phyloP scores from a whole-genome alignment of 1,140 invertebrate species.

The Portunus trituberculatus region DNA sequence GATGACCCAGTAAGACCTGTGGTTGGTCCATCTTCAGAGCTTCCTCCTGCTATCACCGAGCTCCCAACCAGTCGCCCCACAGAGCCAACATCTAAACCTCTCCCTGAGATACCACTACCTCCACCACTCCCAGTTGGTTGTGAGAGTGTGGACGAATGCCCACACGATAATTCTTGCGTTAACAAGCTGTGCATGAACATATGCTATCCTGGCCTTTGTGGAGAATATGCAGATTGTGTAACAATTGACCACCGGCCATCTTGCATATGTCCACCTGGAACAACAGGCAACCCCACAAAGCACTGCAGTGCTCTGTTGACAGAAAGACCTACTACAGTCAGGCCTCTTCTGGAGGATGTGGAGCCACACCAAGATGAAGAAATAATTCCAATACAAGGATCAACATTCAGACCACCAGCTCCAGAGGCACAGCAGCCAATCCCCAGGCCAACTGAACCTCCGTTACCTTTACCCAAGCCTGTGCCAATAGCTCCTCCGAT shows the following conservation, averaged over 20 bases:
- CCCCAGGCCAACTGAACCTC: conserved; percentile 35
- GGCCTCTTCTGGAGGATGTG: not conserved
- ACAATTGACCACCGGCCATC: conserved; percentile 70
- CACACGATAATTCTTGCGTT: conserved; percentile 43
- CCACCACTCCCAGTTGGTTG: conserved; percentile 61
- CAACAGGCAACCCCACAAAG: conserved; percentile 73
- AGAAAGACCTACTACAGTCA: conserved; percentile 76
- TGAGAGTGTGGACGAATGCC: conserved; percentile 48
- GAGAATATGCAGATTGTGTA: conserved; percentile 53
- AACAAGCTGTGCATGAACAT: conserved; percentile 56
- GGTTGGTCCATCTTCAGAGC: conserved; percentile 32
- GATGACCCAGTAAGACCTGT: conserved; percentile 34
- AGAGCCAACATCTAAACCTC: not conserved
- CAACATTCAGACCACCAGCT: conserved; percentile 21
- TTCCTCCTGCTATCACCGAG: conserved; percentile 35
- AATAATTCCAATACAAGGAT: not conserved
- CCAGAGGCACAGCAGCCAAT: conserved; percentile 35
- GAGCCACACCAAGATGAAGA: not conserved
- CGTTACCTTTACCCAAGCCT: not conserved
- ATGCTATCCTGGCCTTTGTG: conserved; percentile 41
- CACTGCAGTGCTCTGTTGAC: conserved; percentile 8
- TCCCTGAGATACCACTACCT: not conserved
- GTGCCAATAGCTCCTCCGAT: conserved; percentile 39
- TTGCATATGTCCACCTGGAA: conserved; percentile 47
- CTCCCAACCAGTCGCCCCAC: conserved; percentile 32